Percentiles rank a stretch among this genome's conserved stretches.
phyloP scores from a whole-genome alignment of 2,113 vertebrate genomes.

The Ptychochromis oligacanthus region DNA sequence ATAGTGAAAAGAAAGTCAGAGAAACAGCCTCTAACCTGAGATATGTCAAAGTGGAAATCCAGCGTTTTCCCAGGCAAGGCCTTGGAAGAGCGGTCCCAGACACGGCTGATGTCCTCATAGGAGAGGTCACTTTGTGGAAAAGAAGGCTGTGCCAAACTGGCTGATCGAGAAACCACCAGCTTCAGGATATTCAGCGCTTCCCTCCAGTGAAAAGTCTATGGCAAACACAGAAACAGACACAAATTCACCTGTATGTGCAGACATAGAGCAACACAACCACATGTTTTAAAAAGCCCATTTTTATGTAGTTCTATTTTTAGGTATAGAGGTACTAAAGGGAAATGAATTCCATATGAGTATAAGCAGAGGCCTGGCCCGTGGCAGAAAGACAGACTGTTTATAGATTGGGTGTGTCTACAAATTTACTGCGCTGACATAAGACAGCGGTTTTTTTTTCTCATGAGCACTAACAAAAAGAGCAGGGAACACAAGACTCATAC shows the following conservation, averaged over 20 bases:
- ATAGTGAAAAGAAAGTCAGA: background rate
- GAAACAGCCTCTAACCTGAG: slow-evolving; percentile 81
- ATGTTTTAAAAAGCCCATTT: background rate
- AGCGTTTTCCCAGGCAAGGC: slow-evolving; percentile 93
- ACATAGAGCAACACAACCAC: slow-evolving; percentile 17
- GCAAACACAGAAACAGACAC: slow-evolving; percentile 48
- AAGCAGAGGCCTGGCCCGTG: slow-evolving; percentile 47
- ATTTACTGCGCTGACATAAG: slow-evolving; percentile 67
- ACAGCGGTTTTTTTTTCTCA: slow-evolving; percentile 7
- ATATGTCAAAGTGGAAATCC: slow-evolving; percentile 95
- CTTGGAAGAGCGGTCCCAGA: slow-evolving; percentile 91
- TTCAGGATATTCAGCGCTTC: slow-evolving; percentile 93
- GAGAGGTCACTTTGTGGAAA: slow-evolving; percentile 85
- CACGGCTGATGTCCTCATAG: slow-evolving; percentile 87
- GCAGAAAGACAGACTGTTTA: slow-evolving; percentile 75
- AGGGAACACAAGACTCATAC: slow-evolving; percentile 21
- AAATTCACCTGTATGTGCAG: slow-evolving; percentile 1
- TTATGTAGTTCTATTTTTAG: slow-evolving; percentile 46
- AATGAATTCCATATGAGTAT: slow-evolving; percentile 42
- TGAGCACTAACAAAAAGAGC: slow-evolving; percentile 22
- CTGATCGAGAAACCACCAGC: slow-evolving; percentile 91
- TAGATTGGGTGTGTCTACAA: slow-evolving; percentile 77
- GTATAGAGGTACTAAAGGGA: slow-evolving; percentile 32
- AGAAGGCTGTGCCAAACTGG: slow-evolving; percentile 88
- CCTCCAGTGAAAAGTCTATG: slow-evolving; percentile 90